These are phyloP conservation scores for Myzus persicae DNA, from an alignment of 1,140 invertebrate species.

Conservation along the genomic window DNA sequence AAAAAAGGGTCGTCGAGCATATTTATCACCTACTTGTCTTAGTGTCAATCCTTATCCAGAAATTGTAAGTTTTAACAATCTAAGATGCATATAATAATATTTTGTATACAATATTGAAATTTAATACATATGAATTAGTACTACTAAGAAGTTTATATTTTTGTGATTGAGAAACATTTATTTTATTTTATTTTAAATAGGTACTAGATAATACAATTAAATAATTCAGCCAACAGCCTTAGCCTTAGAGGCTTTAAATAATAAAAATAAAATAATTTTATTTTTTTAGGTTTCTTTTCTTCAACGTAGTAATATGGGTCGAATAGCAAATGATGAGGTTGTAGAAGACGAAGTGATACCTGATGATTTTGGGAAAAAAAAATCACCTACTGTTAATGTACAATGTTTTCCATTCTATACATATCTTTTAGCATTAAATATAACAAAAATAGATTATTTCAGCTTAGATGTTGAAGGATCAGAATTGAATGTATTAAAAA, in stretches of 20 bases:
- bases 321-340: slow-evolving; percentile 62
- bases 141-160: not conserved
- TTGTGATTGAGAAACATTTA: not conserved
- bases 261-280: not conserved
- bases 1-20: slow-evolving; percentile 65
- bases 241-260: too few species aligned
- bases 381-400: slow-evolving; percentile 62
- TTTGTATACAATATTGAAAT: not conserved
- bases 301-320: slow-evolving; percentile 64
- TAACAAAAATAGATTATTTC: slow-evolving; percentile 66
- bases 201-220: too few species aligned
- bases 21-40: slow-evolving; percentile 66
- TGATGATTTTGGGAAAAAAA: slow-evolving; percentile 57
- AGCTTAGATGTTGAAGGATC: slow-evolving; percentile 69
- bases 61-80: slow-evolving; percentile 63
- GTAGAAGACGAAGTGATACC: slow-evolving; percentile 39
- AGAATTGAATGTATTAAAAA: slow-evolving; percentile 68
- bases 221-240: too few species aligned
- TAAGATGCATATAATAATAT: not conserved
- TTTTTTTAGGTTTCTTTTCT: slow-evolving; percentile 64
- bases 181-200: not conserved
- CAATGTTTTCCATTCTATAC: slow-evolving; percentile 69
- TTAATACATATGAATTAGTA: not conserved
- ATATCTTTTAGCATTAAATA: slow-evolving; percentile 66
- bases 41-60: slow-evolving; percentile 65